phyloP scores from a whole-genome alignment of 2,113 vertebrate genomes.

The Periophthalmodon schlosseri region DNA sequence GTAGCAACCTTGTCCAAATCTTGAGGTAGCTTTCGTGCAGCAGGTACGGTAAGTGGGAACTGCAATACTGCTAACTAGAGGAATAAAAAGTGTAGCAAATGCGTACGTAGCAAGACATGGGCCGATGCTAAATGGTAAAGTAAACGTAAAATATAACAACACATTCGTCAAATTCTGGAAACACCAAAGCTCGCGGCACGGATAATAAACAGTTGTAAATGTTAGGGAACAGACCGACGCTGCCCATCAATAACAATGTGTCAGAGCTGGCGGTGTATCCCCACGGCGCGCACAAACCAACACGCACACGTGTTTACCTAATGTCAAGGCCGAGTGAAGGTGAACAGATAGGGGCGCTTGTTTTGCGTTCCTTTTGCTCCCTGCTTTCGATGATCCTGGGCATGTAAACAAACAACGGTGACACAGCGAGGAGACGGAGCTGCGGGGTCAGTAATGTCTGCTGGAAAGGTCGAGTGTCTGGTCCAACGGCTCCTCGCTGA shows the following conservation, averaged over 20 bases:
- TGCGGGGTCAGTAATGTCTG: conserved; percentile 63
- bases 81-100: background rate
- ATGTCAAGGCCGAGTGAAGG: conserved; percentile 10
- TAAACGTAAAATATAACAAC: background rate
- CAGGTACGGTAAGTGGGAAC: no score
- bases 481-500: conserved; percentile 53
- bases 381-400: conserved; percentile 11
- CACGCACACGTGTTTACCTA: conserved; percentile 29
- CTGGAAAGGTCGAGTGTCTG: conserved; percentile 70
- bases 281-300: conserved; percentile 12
- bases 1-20: no score
- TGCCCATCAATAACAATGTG: background rate
- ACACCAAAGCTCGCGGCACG: background rate
- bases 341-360: conserved; percentile 5
- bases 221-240: background rate
- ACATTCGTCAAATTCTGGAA: background rate
- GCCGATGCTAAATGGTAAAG: background rate
- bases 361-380: conserved; percentile 19
- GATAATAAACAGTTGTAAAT: background rate
- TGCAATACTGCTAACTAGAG: no score
- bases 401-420: conserved; percentile 17
- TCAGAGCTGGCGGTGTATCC: background rate
- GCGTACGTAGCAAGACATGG: background rate
- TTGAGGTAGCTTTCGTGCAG: no score
- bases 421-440: conserved; percentile 41